A percentile compares a stretch with the other conserved stretches of the same genome.
Evolutionary conservation across 2,888 invertebrate genomes (phyloP).

Genomic region (Smittia aterrima): DNA sequence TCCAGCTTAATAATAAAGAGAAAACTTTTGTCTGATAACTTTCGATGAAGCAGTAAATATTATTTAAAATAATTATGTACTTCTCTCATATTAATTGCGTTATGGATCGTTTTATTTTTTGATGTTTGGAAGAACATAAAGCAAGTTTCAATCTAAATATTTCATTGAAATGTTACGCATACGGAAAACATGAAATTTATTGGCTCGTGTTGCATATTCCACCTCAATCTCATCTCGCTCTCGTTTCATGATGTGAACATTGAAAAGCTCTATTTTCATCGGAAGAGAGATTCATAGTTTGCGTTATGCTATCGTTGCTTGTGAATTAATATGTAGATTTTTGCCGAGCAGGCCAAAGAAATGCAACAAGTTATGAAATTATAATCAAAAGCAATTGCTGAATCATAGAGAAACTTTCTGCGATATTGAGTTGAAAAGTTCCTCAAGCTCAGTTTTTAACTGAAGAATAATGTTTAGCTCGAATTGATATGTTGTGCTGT

Average conservation of each 20-base stretch:
- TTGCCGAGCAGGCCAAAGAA: neutral
- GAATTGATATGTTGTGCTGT: neutral
- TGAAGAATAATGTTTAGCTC: neutral
- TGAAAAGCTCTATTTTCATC: too few species aligned
- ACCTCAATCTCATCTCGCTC: too few species aligned
- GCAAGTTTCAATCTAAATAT: too few species aligned
- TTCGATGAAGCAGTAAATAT: neutral
- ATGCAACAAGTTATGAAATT: conserved; percentile 32
- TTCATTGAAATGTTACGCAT: too few species aligned
- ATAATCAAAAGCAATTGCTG: conserved; percentile 22
- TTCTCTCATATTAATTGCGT: too few species aligned
- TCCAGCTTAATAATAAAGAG: neutral
- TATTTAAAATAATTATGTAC: neutral
- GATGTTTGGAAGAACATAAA: too few species aligned
- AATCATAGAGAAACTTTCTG: neutral
- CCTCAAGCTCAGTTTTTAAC: neutral
- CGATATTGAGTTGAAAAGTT: neutral
- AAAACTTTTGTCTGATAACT: neutral
- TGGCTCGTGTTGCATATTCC: too few species aligned
- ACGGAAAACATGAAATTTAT: too few species aligned
- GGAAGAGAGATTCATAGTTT: too few species aligned
- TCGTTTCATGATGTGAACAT: too few species aligned
- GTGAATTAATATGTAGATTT: conserved; percentile 20
- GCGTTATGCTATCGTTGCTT: neutral
- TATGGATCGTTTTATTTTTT: too few species aligned